Conservation (phyloP, 1,140 invertebrate species). For the Calephelis virginiensis region DNA sequence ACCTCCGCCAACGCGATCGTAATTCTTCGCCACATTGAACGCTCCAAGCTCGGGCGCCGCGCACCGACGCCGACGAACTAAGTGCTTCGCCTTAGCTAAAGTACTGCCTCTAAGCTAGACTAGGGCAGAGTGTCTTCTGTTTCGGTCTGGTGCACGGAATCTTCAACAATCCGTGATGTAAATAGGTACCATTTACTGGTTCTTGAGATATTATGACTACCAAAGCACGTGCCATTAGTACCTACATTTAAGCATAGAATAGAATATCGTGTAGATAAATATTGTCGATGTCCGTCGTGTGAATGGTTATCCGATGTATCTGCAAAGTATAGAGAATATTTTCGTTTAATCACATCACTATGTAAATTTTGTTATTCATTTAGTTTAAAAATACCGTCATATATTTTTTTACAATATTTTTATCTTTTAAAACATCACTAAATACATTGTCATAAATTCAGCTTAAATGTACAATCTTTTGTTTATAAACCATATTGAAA, state of each 20-base stretch:
- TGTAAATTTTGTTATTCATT: no score
- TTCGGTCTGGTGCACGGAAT: conserved; percentile 41
- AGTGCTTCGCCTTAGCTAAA: conserved; percentile 54
- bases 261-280: conserved; percentile 35
- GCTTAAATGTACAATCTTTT: no score
- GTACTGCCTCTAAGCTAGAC: conserved; percentile 43
- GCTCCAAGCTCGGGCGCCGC: conserved; percentile 30
- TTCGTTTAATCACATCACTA: not conserved
- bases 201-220: conserved; percentile 14
- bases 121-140: conserved; percentile 49
- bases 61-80: conserved; percentile 46
- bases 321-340: conserved; percentile 11
- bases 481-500: no score
- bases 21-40: conserved; percentile 61
- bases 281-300: conserved; percentile 31
- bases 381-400: no score
- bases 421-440: no score
- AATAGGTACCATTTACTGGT: conserved; percentile 40
- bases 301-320: conserved; percentile 34
- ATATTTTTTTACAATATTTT: no score
- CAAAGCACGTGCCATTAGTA: conserved; percentile 31
- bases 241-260: conserved; percentile 36
- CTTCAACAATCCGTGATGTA: conserved; percentile 42
- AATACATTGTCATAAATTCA: no score
- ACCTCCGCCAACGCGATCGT: conserved; percentile 54